phyloP scores from a whole-genome alignment of 1,140 invertebrate species.

The Chelonus insularis region DNA sequence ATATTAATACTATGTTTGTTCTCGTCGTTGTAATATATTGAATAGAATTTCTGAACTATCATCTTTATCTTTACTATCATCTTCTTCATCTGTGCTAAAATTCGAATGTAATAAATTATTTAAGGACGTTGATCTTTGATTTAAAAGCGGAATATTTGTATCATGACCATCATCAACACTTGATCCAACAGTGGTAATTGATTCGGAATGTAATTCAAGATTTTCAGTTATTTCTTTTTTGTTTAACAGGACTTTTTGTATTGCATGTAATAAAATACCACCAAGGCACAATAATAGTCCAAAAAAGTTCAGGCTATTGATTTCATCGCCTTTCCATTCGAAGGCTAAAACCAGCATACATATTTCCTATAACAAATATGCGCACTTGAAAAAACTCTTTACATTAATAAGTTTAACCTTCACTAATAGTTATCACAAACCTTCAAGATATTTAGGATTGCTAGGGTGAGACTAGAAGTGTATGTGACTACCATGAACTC shows the following conservation, averaged over 20 bases:
- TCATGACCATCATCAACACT: slow-evolving; percentile 48
- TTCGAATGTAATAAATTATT: slow-evolving; percentile 54
- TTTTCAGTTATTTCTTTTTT: slow-evolving; percentile 43
- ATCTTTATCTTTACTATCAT: slow-evolving; percentile 43
- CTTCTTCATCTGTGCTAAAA: slow-evolving; percentile 56
- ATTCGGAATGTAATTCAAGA: slow-evolving; percentile 50
- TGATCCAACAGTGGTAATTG: slow-evolving; percentile 35
- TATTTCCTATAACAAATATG: slow-evolving; percentile 82
- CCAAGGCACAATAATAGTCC: slow-evolving; percentile 86
- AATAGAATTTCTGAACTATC: slow-evolving; percentile 54
- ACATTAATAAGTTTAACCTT: not conserved
- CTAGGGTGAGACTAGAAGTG: slow-evolving; percentile 96
- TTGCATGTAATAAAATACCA: slow-evolving; percentile 86
- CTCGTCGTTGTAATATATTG: slow-evolving; percentile 56
- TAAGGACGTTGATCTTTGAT: slow-evolving; percentile 51
- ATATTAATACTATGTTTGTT: too few relatives aligned
- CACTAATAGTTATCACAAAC: slow-evolving; percentile 56
- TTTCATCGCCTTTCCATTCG: slow-evolving; percentile 80
- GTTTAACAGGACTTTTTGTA: slow-evolving; percentile 68
- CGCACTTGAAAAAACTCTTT: too few relatives aligned
- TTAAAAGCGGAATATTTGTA: slow-evolving; percentile 47
- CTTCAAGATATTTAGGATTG: slow-evolving; percentile 96
- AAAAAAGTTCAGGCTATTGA: slow-evolving; percentile 80
- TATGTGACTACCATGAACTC: slow-evolving; percentile 92
- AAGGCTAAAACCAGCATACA: slow-evolving; percentile 85